Percentiles rank a stretch among this genome's conserved stretches.
These are phyloP conservation scores for Chelon labrosus DNA, from an alignment of 2,797 vertebrate genomes.

Conservation along the genomic window DNA sequence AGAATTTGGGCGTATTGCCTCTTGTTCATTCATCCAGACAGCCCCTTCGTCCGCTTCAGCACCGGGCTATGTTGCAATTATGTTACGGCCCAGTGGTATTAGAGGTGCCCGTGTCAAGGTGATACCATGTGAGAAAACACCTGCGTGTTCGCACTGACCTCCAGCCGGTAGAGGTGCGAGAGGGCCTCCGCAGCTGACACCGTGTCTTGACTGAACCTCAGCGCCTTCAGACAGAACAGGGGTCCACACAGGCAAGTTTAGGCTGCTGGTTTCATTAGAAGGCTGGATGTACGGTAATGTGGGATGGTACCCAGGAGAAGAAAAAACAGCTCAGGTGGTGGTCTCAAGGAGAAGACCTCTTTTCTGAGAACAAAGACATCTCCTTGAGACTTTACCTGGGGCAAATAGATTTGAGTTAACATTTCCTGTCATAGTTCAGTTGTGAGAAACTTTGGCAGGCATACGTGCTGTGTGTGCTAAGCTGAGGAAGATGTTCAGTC, in stretches of 20 bases:
- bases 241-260: slow-evolving; percentile 9
- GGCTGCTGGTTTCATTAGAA: slow-evolving; percentile 25
- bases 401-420: slow-evolving; percentile 53
- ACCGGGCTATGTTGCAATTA: slow-evolving; percentile 53
- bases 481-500: slow-evolving; percentile 48
- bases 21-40: slow-evolving; percentile 50
- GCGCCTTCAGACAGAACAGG: slow-evolving; percentile 40
- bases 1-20: slow-evolving; percentile 34
- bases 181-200: slow-evolving; percentile 26
- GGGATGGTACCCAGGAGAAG: slow-evolving; percentile 14
- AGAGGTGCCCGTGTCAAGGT: slow-evolving; percentile 54
- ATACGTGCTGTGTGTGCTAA: slow-evolving; percentile 51
- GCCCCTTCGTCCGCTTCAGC: slow-evolving; percentile 25
- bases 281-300: slow-evolving; percentile 24
- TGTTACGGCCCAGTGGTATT: slow-evolving; percentile 43
- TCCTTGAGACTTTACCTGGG: slow-evolving; percentile 62
- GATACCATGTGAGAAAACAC: slow-evolving; percentile 61
- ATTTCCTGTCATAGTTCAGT: slow-evolving; percentile 56
- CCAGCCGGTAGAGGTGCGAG: slow-evolving; percentile 6
- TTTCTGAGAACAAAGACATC: slow-evolving; percentile 49
- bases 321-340: slow-evolving; percentile 33
- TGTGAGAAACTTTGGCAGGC: slow-evolving; percentile 28
- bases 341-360: slow-evolving; percentile 25
- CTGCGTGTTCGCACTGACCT: slow-evolving; percentile 50
- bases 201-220: slow-evolving; percentile 38